These are phyloP conservation scores for Amphiduros pacificus DNA, from an alignment of 2,888 invertebrate genomes.

Conservation along the genomic window DNA sequence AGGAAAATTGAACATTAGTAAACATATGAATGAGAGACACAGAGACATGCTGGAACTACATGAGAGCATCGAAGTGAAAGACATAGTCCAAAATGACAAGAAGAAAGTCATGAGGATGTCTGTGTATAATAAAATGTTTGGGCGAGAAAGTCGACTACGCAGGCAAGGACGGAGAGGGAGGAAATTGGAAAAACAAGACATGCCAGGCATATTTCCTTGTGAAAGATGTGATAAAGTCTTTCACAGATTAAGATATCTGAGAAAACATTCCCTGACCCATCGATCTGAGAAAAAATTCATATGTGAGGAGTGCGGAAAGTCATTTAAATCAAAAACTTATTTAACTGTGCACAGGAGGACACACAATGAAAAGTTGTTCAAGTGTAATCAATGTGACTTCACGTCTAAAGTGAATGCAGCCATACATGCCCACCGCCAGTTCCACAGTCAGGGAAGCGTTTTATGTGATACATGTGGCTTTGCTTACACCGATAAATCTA, in stretches of 20 bases:
- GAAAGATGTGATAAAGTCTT: constrained; percentile 46
- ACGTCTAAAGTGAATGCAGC: constrained; percentile 42
- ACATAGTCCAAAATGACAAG: constrained; percentile 22
- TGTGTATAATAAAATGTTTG: constrained; percentile 17
- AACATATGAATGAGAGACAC: constrained; percentile 45
- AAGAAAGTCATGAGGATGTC: constrained; percentile 45
- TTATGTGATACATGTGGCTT: constrained; percentile 52
- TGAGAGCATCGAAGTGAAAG: constrained; percentile 10
- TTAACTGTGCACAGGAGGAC: constrained; percentile 42
- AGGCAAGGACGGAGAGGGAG: constrained; percentile 4
- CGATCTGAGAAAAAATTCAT: constrained; percentile 38
- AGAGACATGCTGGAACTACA: constrained; percentile 30
- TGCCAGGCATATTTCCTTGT: constrained; percentile 39
- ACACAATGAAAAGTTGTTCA: constrained; percentile 37
- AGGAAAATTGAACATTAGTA: constrained; percentile 38
- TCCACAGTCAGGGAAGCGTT: constrained; percentile 48
- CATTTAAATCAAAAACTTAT: constrained; percentile 47
- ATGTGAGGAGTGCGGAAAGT: constrained; percentile 50
- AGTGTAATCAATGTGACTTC: constrained; percentile 53
- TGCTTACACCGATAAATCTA: constrained; percentile 51
- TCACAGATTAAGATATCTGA: constrained; percentile 42
- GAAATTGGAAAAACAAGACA: constrained; percentile 41
- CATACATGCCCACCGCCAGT: constrained; percentile 51
- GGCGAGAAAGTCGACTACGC: constrained; percentile 16
- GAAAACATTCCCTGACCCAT: constrained; percentile 43